Evolutionary conservation across 2,797 vertebrate genomes (phyloP), one percentile per base, ranked within the genome.

Genomic region (Eutrigla gurnardus): DNA sequence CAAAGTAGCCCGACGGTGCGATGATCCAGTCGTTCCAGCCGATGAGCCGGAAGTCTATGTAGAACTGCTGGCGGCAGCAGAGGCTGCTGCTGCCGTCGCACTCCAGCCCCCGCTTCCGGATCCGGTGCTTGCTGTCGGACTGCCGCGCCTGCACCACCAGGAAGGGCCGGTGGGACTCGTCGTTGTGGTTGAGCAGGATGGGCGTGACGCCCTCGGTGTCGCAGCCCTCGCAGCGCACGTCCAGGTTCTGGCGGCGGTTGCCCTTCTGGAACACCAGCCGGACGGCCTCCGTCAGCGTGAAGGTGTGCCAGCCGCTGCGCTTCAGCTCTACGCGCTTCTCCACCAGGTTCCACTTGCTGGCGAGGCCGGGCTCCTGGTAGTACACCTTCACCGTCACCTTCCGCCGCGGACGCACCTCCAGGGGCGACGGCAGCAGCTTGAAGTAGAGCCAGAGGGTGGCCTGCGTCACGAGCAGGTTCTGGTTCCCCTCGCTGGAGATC

Each of bases 11-110:
- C 0, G 96, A 94, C 25, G 98, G 98, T 0, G 98, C 98, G 55
- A 99, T 99, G 96, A 99, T 99, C 98, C 98, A 99, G 93, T 99
- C 97, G 76, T 96, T 98, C 98, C 98, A 99, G 86, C 98, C 97
- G 40, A 99, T 98, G 88, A 97, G 96, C 79, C 97, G 95, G 92
- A 99, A 99, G 94, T 99, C 98, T 69, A 99, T 98, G 94, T 97
- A 99, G 95, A 99, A 99, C 94, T 98, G 97, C 91, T 97, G 97
- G 64, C 98, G 94, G 92, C 98, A 99, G 93, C 97, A 99, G 52
- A 95, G 86, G 88, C 96, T 94, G 88, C 92, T 96, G 92, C 94
- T 95, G 70, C 97, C 98, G 58, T 99, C 98, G 1, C 98, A 99
- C 90, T 99, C 98, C 85, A 99, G 95, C 57, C 98, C 98, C 46